Evolutionary conservation across 2,888 invertebrate genomes (phyloP), one percentile per base, ranked within the genome.

Genomic region (Micoletzkya japonica): DNA sequence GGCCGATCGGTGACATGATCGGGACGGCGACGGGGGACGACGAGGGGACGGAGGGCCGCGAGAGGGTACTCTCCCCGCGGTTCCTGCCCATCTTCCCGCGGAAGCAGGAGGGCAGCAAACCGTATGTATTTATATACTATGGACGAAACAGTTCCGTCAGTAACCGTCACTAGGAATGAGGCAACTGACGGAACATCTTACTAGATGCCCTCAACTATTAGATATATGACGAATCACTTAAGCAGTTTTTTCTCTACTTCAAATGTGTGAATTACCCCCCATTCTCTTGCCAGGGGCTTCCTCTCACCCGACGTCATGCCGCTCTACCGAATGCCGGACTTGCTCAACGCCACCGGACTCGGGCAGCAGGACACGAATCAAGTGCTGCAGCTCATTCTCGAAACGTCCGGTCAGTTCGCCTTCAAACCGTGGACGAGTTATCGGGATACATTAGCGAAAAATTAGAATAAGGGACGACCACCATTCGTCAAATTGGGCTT

Each of bases 71-170:
- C 30, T 81, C 80, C 26, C 81, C 81, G 2, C 56, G 77, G 39
- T 77, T 81, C 63, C 60, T 77, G 30, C 76, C 81, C 10, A 70
- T 81, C 50, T 81, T 72, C 74, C 78, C 63, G 30, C 24, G n/a
- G n/a, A 37, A 30, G 14, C 28, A 63, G 3, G 50, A 26, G 32
- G 34, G 20, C 1, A 37, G 50, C 3, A 49, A 34, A 14, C 4
- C 10, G 63, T 63, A 4, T 14, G 52, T 52, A 14, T 52, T 52
- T 6, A 32, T 50, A n/a, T 10, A 44, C 26, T 7, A 4, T 20
- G 2, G 2, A 1, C 2, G 10, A 14, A 54, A 3, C 1, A 10
- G 1, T 2, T 14, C 3, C 30, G 17, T 7, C 30, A 6, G 3
- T 1, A 57, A 50, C 24, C n/a, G 17, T 28, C 10, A 10, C 2